Evolutionary conservation across 2,797 vertebrate genomes (phyloP).

Genomic region (Fringilla coelebs): DNA sequence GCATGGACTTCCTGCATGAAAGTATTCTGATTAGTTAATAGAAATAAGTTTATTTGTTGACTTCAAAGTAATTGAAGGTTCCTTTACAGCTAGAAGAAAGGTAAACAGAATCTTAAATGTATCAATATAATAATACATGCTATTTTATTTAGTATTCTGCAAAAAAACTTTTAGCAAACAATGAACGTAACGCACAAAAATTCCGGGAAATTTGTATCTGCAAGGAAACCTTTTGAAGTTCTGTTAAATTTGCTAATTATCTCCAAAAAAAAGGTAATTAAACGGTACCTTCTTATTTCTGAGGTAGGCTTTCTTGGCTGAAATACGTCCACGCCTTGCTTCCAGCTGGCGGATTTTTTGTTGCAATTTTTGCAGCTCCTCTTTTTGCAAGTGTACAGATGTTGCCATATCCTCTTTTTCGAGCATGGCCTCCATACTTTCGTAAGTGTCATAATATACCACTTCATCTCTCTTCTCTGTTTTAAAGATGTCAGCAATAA

Average conservation of each 20-base stretch:
- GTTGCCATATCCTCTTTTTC: slow-evolving; percentile 79
- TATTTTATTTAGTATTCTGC: not conserved
- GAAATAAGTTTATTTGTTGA: not conserved
- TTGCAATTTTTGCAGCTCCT: slow-evolving; percentile 86
- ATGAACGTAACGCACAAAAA: not conserved
- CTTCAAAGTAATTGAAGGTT: not conserved
- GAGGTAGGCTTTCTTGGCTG: slow-evolving; percentile 98
- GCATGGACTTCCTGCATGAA: not conserved
- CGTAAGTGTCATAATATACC: slow-evolving; percentile 94
- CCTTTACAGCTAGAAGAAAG: not conserved
- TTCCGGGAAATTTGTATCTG: not conserved
- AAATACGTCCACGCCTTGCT: slow-evolving; percentile 92
- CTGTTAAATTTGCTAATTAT: not conserved
- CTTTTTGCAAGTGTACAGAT: slow-evolving; percentile 79
- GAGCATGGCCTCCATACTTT: slow-evolving; percentile 96
- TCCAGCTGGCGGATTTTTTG: slow-evolving; percentile 93
- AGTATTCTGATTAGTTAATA: not conserved
- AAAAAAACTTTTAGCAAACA: not conserved
- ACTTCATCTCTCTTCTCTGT: slow-evolving; percentile 95
- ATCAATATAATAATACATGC: not conserved
- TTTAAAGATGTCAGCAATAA: slow-evolving; percentile 11
- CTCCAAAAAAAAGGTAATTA: not conserved
- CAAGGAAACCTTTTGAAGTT: not conserved
- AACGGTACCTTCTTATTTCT: slow-evolving; percentile 93
- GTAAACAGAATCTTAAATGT: not conserved